These are phyloP conservation scores for Sinocyclocheilus grahami DNA, from an alignment of 2,113 vertebrate genomes.

Conservation along the genomic window DNA sequence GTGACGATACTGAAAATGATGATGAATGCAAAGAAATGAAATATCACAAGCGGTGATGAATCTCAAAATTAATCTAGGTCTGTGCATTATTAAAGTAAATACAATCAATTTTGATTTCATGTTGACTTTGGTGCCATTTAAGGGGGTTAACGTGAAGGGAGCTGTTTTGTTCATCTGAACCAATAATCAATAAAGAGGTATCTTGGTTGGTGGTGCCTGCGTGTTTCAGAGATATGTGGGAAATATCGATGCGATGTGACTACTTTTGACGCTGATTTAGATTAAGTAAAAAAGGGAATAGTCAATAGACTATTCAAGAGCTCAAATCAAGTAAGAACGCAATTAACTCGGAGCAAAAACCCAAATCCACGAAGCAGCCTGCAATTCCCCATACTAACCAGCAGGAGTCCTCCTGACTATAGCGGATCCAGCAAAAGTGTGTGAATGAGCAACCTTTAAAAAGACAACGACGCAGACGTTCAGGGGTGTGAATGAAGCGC, in stretches of 20 bases:
- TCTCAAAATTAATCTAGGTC: not conserved
- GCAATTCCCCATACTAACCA: slow-evolving; percentile 48
- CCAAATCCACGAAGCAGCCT: not conserved
- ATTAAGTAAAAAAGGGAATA: not conserved
- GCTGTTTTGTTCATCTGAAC: slow-evolving; percentile 5
- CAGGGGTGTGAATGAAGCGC: slow-evolving; percentile 39
- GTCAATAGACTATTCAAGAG: slow-evolving; percentile 34
- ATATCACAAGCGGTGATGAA: too few relatives aligned
- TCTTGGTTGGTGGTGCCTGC: not conserved
- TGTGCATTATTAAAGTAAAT: not conserved
- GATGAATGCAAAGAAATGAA: not conserved
- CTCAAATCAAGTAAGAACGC: slow-evolving; percentile 19
- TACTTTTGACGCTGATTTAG: slow-evolving; percentile 33
- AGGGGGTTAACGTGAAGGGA: not conserved
- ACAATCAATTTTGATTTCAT: not conserved
- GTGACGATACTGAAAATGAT: not conserved
- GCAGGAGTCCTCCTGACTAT: slow-evolving; percentile 58
- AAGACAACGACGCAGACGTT: slow-evolving; percentile 16
- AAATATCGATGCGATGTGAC: slow-evolving; percentile 7
- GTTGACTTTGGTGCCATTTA: slow-evolving; percentile 12
- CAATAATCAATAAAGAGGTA: slow-evolving; percentile 22
- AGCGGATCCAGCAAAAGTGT: slow-evolving; percentile 31
- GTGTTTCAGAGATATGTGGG: slow-evolving; percentile 19
- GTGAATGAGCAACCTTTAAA: slow-evolving; percentile 45
- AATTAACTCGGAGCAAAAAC: slow-evolving; percentile 38